Evolutionary conservation across 2,888 invertebrate species (phyloP), one percentile per base, ranked within the genome.

Genomic region (Sphinx pinastri): DNA sequence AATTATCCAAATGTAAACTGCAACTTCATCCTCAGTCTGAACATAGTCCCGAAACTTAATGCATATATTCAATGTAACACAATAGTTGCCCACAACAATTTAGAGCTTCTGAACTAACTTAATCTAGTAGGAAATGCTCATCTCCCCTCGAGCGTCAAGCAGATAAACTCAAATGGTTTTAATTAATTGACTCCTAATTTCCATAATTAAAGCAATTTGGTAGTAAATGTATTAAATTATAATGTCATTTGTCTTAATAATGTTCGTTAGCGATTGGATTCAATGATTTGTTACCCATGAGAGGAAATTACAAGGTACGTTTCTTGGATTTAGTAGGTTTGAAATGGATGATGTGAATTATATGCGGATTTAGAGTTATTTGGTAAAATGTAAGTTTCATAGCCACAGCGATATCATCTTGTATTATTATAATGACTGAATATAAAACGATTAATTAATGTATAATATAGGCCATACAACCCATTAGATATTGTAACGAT

Each of bases 31-130:
- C 63, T 7, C 19, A 63, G 12, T 47, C 49, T 8, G 47, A 63
- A 63, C 19, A 8, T 13, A 49, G 47, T 47, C 19, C 19, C 12
- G 63, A 49, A 49, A 63, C 63, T 63, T 63, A 49, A 63, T 63
- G 63, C 63, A 63, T 63, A 63, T 49, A 63, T 63, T 63, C 63
- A 10, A 16, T 7, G 47, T 63, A 63, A 63, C 12, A 63, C 63
- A 63, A 63, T 63, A 49, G 63, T 19, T 13, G 47, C 49, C 2
- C 19, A 19, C 63, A 63, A 63, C 63, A 47, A 63, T 63, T 63
- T 49, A 49, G 19, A 55, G 49, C 63, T 57, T 57, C 57, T 13
- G 19, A 49, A 63, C 49, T 63, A 63, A 63, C 63, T 63, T 63
- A 47, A 63, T 63, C 63, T 63, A 19, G 63, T 47, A 11, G 47